Evolutionary conservation across 2,888 invertebrate species (phyloP), one percentile per base, ranked within the genome.

Genomic region (Drosophila anomelani): DNA sequence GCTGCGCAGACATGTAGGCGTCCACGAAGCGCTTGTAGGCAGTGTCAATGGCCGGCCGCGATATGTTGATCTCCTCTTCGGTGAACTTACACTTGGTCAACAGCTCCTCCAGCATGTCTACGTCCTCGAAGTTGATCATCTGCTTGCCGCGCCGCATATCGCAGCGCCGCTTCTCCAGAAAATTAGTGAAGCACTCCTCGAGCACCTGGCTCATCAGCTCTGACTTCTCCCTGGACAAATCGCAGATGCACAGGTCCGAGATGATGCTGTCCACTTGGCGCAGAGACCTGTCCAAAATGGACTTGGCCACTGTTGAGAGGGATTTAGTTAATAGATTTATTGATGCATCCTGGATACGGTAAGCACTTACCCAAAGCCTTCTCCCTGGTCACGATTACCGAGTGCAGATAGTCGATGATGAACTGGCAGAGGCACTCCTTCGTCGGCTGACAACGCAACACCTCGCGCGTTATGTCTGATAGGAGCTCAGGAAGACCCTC

Each of bases 391-490:
- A 95, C 93, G 67, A 96, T 91, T 81, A 96, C 90, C 0, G 94
- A 94, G 75, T 95, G 94, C 39, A 95, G 91, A 90, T 96, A 96
- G 86, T 95, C 94, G 0, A 95, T 94, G 67, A 96, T 94, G 87
- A 95, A 96, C 58, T 93, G 92, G 90, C 94, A 95, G 4, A 95
- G 91, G 67, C 95, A 92, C 39, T 91, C 87, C 7, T 86, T 80
- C 32, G 85, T 80, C 0, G 96, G 96, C 84, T 96, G 95, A 15
- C 93, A 93, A 75, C 96, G 93, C n/a, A 96, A 90, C 3, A 96
- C 96, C 93, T 96, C 96, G 74, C 96, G 94, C 0, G 95, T 94
- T 75, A 96, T 95, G 90, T 96, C 96, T 51, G 94, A 93, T 93
- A 96, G 95, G 49, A 96, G 91, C 85, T 96, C 96, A 8, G 94